Percentiles rank a stretch among this genome's conserved stretches.
These are phyloP conservation scores for Thamnophis elegans DNA, from an alignment of 2,797 vertebrate species.

Conservation along the genomic window DNA sequence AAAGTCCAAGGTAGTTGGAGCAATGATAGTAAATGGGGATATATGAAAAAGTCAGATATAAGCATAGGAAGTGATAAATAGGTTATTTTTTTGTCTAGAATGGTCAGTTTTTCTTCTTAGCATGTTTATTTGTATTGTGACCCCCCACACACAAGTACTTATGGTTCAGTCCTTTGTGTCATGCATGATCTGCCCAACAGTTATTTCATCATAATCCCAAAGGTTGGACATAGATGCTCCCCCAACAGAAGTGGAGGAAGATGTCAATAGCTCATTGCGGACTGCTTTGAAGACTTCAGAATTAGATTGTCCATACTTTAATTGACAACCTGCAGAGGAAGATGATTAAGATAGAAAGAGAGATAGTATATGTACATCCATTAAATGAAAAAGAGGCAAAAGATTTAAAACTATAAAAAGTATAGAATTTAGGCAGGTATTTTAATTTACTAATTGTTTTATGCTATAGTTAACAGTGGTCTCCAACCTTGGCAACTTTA, in stretches of 20 bases:
- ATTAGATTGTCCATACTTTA: neutral
- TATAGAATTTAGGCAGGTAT: neutral
- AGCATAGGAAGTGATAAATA: neutral
- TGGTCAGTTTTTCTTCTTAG: neutral
- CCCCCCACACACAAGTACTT: neutral
- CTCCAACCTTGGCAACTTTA: too few species aligned
- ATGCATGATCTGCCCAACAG: neutral
- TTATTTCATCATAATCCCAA: neutral
- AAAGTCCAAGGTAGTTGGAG: neutral
- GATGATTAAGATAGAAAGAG: neutral
- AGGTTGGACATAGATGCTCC: neutral
- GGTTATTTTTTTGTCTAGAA: neutral
- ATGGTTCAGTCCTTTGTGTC: neutral
- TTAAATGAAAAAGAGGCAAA: neutral
- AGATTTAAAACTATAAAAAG: neutral
- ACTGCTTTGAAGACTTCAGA: neutral
- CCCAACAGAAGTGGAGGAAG: neutral
- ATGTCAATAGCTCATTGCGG: neutral
- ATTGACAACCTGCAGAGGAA: neutral
- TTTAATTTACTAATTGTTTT: neutral
- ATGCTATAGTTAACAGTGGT: too few species aligned
- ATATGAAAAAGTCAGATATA: neutral
- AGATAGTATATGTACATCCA: neutral
- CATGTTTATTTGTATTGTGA: neutral
- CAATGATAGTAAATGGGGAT: neutral